Conservation (phyloP, 2,797 vertebrate species). For the Triplophysa bombifrons region DNA sequence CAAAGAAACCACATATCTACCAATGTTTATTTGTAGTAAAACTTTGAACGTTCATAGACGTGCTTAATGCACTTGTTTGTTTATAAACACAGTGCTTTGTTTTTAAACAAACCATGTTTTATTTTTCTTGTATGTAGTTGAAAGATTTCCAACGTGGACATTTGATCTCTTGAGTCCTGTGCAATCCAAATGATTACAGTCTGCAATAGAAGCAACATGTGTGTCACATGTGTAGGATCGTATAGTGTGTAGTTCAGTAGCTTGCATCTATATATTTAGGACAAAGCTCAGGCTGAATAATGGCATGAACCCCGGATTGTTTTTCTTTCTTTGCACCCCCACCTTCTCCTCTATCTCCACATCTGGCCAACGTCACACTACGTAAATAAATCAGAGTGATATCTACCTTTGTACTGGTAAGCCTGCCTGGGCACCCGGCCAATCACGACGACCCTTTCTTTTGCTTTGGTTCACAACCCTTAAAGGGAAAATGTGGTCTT, state of each 20-base stretch:
- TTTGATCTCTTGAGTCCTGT: background rate
- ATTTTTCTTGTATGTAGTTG: background rate
- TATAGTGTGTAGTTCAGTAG: constrained; percentile 41
- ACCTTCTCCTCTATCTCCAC: constrained; percentile 55
- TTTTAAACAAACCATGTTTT: background rate
- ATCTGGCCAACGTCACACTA: constrained; percentile 68
- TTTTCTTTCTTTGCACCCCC: constrained; percentile 62
- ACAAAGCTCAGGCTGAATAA: constrained; percentile 32
- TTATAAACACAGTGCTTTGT: background rate
- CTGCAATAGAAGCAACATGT: constrained; percentile 64
- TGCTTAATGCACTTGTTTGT: background rate
- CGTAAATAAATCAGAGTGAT: constrained; percentile 57
- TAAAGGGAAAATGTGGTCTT: constrained; percentile 11
- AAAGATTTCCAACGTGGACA: background rate
- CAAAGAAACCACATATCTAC: background rate
- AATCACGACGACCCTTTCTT: constrained; percentile 15
- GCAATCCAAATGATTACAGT: background rate
- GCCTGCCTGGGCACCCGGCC: constrained; percentile 37
- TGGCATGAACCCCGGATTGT: constrained; percentile 58
- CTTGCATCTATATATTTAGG: constrained; percentile 25
- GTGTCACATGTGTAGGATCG: constrained; percentile 68
- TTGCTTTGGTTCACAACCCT: constrained; percentile 33
- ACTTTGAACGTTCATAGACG: background rate
- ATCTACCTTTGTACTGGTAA: constrained; percentile 52
- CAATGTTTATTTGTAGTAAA: background rate